Base-by-base conservation (phyloP, 1,140 invertebrate genomes). In the Stegodyphus dumicola region DNA sequence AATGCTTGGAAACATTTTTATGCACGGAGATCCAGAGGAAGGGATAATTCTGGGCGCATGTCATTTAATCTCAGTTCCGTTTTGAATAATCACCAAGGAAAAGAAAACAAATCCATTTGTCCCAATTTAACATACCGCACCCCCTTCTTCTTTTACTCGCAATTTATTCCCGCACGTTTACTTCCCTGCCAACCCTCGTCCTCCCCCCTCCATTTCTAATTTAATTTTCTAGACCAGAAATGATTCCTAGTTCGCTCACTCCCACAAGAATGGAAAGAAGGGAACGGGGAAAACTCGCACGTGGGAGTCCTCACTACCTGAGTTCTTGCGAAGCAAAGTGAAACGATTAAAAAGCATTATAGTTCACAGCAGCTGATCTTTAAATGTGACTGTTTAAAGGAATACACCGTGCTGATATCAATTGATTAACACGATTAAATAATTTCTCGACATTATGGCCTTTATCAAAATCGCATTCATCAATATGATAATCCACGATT, bases 41-140 rank as follows among this genome's bases (percentile, higher is more conserved):
- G 65, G 17, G n/a, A 67, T 17, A 18, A 67, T 67, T 67, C 56
- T 11, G 15, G 33, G 17, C 33, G 53, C 17, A 18, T 56, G 73
- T 85, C 64, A 85, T 85, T 77, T 85, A 85, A 76, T 85, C 73
- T 56, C 6, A 18, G 18, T 54, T 77, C 64, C 52, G n/a, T 85
- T 85, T 85, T 85, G 81, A 85, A 85, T 85, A 85, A 85, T 85
- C 74, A 51, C 66, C 81, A 17, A 60, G 9, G 54, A 65, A 65
- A 74, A 65, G 65, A 60, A 76, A 77, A 84, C 51, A 76, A 64
- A 77, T 77, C 81, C 81, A 85, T 85, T 85, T 85, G 73, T 70
- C 52, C 64, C 9, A 66, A 80, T 75, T 54, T 73, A 71, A 75
- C 49, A 65, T 17, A 53, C 13, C 49, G 7, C 11, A 15, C 5